phyloP scores from a whole-genome alignment of 2,797 vertebrate species.

The Sebastes diaconus region DNA sequence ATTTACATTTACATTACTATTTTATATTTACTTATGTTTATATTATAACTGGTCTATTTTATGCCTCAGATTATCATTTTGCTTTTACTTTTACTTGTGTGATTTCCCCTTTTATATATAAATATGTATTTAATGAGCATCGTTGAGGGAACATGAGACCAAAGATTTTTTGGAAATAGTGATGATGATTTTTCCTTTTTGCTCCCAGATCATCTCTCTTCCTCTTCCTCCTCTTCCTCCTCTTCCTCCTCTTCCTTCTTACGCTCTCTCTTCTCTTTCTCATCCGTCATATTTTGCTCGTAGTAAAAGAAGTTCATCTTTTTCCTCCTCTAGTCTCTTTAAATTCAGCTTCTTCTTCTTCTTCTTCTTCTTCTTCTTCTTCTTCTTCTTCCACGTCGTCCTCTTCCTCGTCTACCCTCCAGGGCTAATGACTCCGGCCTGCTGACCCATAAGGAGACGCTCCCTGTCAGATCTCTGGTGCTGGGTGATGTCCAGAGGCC shows the following conservation, averaged over 20 bases:
- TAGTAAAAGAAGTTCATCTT: neutral
- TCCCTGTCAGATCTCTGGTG: slow-evolving; percentile 89
- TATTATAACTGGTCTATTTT: too few species aligned
- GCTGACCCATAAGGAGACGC: slow-evolving; percentile 90
- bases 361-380: neutral
- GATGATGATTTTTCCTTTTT: neutral
- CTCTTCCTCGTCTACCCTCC: neutral
- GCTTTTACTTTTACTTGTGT: too few species aligned
- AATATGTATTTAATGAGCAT: too few species aligned
- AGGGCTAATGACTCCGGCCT: slow-evolving; percentile 91
- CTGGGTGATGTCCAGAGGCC: slow-evolving; percentile 87
- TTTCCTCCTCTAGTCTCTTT: neutral
- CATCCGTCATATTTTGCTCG: neutral
- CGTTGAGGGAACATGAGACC: too few species aligned
- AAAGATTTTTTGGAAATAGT: neutral
- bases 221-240: neutral
- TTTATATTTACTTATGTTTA: too few species aligned
- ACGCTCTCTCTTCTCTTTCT: neutral
- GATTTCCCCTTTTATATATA: too few species aligned
- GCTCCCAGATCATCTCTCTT: neutral
- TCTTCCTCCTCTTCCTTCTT: too few species aligned
- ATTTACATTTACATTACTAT: too few species aligned
- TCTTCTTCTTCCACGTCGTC: neutral
- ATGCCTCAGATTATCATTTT: too few species aligned
- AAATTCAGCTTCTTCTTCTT: neutral